These are phyloP conservation scores for Habropoda laboriosa DNA, from an alignment of 1,140 invertebrate species.

Conservation along the genomic window DNA sequence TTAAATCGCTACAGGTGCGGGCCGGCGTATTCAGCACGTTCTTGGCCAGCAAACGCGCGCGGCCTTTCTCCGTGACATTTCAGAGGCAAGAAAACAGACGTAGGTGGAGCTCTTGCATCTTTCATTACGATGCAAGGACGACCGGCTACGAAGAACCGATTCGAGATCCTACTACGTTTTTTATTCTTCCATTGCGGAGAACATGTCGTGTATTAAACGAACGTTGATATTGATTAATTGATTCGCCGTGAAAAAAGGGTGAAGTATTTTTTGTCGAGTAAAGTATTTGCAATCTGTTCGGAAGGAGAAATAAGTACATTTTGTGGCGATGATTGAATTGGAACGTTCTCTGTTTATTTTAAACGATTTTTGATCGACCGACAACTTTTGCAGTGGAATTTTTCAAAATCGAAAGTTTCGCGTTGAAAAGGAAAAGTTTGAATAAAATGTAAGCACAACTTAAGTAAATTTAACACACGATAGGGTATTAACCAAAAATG, in stretches of 20 bases:
- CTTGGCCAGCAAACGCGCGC: slow-evolving; percentile 42
- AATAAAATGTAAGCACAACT: too few relatives aligned
- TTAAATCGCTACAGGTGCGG: slow-evolving; percentile 53
- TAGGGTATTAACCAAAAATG: too few relatives aligned
- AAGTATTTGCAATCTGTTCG: too few relatives aligned
- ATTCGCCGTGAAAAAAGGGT: not conserved
- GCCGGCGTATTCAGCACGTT: slow-evolving; percentile 44
- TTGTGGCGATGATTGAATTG: too few relatives aligned
- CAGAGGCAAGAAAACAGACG: slow-evolving; percentile 47
- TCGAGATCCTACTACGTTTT: not conserved
- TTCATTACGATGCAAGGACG: slow-evolving; percentile 52
- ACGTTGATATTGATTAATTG: slow-evolving; percentile 2
- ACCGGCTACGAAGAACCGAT: slow-evolving; percentile 6
- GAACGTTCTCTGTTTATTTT: too few relatives aligned
- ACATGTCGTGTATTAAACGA: not conserved
- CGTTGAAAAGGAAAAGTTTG: too few relatives aligned
- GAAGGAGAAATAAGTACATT: too few relatives aligned
- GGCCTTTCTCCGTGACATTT: slow-evolving; percentile 63
- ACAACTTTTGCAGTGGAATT: too few relatives aligned
- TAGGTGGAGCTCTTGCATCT: slow-evolving; percentile 54
- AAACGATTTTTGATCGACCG: too few relatives aligned
- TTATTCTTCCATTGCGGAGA: not conserved
- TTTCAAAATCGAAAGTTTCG: too few relatives aligned
- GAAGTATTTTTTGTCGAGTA: too few relatives aligned
- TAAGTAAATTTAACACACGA: too few relatives aligned